A percentile compares a stretch with the other conserved stretches of the same genome.
Conservation (phyloP, 2,113 vertebrate genomes). For the Notothenia coriiceps region DNA sequence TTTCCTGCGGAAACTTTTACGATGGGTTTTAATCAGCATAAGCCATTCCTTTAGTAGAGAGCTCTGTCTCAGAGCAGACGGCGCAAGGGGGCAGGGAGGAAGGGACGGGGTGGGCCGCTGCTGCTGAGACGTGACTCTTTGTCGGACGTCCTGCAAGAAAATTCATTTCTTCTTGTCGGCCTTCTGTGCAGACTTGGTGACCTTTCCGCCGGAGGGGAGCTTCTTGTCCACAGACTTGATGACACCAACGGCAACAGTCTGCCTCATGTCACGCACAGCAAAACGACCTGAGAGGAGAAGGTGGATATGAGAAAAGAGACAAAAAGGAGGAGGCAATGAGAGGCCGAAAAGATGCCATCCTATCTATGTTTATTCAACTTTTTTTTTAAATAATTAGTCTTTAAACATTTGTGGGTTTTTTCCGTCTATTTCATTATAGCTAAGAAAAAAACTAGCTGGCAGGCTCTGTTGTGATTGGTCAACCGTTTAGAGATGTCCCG, state of each 20-base stretch:
- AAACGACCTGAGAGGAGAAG: conserved; percentile 77
- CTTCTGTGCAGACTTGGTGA: conserved; percentile 87
- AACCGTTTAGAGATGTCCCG: no score
- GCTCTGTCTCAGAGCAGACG: conserved; percentile 75
- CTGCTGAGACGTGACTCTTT: conserved; percentile 46
- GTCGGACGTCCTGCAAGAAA: conserved; percentile 54
- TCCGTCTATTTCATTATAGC: no score
- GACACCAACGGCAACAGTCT: conserved; percentile 87
- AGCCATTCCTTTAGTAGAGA: conserved; percentile 87
- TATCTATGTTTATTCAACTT: no score
- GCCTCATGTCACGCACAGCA: conserved; percentile 85
- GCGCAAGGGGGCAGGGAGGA: conserved; percentile 46
- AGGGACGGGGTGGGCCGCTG: conserved; percentile 43
- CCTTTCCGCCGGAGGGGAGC: conserved; percentile 69
- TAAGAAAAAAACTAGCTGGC: no score
- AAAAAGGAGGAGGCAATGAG: background rate
- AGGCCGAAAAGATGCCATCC: background rate
- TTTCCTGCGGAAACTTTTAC: conserved; percentile 89
- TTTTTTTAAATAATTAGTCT: no score
- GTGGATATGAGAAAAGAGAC: background rate
- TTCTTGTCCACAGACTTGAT: conserved; percentile 87
- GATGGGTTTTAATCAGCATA: conserved; percentile 85
- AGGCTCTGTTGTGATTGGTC: no score
- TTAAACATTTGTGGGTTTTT: no score
- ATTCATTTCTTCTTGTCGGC: conserved; percentile 85